Conservation (phyloP, 1,140 invertebrate species). For the Ylistrum balloti region DNA sequence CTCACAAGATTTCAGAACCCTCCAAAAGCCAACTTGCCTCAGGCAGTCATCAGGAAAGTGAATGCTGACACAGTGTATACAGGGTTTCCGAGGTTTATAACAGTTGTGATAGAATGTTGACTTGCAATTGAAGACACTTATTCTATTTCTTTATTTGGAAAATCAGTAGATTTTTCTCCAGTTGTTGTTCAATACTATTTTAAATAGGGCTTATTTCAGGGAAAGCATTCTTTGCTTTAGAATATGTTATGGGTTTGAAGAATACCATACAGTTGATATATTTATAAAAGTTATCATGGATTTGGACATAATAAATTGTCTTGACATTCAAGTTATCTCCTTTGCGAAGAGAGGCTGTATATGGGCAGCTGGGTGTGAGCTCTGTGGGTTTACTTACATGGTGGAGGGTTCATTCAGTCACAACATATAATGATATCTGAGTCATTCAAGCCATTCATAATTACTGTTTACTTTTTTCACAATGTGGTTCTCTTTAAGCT, state of each 20-base stretch:
- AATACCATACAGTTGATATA: no score
- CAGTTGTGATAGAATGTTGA: background rate
- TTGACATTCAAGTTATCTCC: no score
- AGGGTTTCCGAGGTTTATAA: background rate
- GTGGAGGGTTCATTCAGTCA: no score
- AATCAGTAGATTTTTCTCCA: background rate
- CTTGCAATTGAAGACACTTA: background rate
- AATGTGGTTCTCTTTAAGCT: no score
- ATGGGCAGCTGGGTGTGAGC: no score
- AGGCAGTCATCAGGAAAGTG: conserved; percentile 3
- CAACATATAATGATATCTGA: no score
- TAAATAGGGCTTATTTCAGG: background rate
- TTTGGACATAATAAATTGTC: no score
- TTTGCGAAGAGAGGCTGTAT: no score
- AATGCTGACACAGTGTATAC: background rate
- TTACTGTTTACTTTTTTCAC: no score
- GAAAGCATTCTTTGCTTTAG: background rate
- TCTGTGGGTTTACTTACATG: no score
- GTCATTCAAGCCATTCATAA: no score
- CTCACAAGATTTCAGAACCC: background rate
- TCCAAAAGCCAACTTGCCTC: background rate
- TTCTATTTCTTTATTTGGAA: background rate
- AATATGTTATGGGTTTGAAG: background rate
- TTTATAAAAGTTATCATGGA: no score
- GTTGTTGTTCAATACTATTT: background rate